Conservation (phyloP, 2,113 vertebrate genomes). For the Python bivittatus region DNA sequence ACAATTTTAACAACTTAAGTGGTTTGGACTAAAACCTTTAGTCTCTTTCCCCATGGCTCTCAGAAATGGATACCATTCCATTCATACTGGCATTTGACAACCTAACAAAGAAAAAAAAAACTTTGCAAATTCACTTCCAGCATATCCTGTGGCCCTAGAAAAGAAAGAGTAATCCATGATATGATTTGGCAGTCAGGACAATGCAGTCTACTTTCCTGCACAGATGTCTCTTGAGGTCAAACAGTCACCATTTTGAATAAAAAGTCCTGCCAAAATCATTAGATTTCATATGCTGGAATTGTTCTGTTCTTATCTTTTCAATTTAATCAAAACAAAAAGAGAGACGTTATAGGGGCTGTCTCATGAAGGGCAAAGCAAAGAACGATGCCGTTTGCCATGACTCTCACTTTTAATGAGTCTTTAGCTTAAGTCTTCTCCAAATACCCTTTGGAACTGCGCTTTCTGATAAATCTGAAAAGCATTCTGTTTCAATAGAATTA, state of each 20-base stretch:
- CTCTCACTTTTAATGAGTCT: background rate
- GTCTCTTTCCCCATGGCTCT: background rate
- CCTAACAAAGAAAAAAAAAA: background rate
- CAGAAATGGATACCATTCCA: background rate
- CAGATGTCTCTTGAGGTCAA: background rate
- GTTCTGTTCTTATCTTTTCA: slow-evolving; percentile 6
- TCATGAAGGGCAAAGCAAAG: background rate
- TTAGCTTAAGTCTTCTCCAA: background rate
- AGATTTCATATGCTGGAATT: slow-evolving; percentile 3
- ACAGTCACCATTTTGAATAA: background rate
- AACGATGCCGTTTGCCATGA: background rate
- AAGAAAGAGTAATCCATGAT: background rate
- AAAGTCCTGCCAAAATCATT: slow-evolving; percentile 1
- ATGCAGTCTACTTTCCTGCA: background rate
- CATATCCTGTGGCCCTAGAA: background rate
- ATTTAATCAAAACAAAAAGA: background rate
- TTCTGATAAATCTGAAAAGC: background rate
- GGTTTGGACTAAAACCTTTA: background rate
- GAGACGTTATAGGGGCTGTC: background rate
- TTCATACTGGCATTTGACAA: background rate
- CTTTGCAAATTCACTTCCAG: background rate
- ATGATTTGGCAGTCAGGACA: background rate
- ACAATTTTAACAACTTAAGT: background rate
- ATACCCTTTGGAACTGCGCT: background rate
- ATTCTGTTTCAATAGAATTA: background rate